phyloP scores from a whole-genome alignment of 2,113 vertebrate genomes.

The Geococcyx californianus region DNA sequence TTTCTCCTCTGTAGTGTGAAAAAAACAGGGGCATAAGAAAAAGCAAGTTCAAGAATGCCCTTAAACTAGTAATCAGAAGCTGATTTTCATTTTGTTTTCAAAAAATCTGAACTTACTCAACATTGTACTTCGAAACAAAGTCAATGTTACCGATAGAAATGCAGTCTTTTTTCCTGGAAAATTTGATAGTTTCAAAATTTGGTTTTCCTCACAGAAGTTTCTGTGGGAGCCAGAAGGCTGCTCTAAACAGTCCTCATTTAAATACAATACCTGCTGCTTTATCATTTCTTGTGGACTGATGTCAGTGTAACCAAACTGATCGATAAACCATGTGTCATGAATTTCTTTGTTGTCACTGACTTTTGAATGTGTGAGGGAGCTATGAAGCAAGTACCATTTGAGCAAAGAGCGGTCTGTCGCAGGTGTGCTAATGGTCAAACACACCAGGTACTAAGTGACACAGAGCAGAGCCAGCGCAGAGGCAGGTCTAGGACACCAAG shows the following conservation, averaged over 20 bases:
- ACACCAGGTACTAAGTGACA: background rate
- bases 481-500: background rate
- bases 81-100: background rate
- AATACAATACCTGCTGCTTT: background rate
- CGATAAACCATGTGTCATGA: background rate
- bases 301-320: rapidly evolving
- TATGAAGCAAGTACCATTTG: background rate
- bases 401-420: background rate
- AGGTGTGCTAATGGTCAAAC: background rate
- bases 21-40: background rate
- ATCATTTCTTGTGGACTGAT: background rate
- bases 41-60: background rate
- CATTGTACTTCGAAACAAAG: background rate
- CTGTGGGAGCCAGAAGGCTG: background rate
- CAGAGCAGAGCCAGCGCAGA: background rate
- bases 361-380: background rate
- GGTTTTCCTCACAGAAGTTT: background rate
- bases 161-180: background rate
- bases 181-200: background rate
- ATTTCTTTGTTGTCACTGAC: background rate
- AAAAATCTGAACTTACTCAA: background rate
- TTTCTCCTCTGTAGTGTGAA: background rate
- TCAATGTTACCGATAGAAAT: background rate
- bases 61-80: background rate
- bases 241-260: background rate